phyloP scores from a whole-genome alignment of 2,113 vertebrate genomes.

The Bagarius yarrelli region DNA sequence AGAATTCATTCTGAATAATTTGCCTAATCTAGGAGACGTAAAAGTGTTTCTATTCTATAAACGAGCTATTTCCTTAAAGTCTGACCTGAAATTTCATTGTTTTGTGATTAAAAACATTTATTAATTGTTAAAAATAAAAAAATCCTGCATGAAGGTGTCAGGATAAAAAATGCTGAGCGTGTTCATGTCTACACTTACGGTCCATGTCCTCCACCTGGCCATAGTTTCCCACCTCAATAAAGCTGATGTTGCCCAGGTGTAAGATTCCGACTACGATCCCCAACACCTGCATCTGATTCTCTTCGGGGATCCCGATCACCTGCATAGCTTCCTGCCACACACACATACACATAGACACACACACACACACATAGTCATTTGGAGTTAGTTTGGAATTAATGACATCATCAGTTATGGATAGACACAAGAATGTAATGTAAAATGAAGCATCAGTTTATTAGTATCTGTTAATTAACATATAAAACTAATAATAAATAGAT shows the following conservation, averaged over 20 bases:
- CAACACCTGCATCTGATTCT: constrained; percentile 80
- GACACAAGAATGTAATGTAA: background rate
- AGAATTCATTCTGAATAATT: too few species aligned
- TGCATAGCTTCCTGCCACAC: constrained; percentile 86
- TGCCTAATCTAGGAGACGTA: too few species aligned
- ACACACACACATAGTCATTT: background rate
- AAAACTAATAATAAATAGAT: background rate
- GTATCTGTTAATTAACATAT: background rate
- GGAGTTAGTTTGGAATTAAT: too few species aligned
- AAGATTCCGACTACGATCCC: constrained; percentile 91
- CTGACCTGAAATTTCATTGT: too few species aligned
- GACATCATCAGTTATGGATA: background rate
- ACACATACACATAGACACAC: constrained; percentile 5
- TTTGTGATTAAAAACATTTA: too few species aligned
- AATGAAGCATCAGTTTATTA: background rate
- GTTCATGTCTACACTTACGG: constrained; percentile 76
- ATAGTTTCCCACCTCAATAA: constrained; percentile 90
- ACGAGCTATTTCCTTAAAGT: too few species aligned
- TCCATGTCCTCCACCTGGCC: constrained; percentile 85
- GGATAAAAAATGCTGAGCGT: background rate
- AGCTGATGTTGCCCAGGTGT: constrained; percentile 91
- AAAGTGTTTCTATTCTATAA: too few species aligned
- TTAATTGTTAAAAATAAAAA: background rate
- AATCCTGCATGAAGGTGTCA: background rate
- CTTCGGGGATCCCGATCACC: constrained; percentile 82